Evolutionary conservation across 2,797 vertebrate species (phyloP), one percentile per base, ranked within the genome.

Genomic region (Pampus argenteus): DNA sequence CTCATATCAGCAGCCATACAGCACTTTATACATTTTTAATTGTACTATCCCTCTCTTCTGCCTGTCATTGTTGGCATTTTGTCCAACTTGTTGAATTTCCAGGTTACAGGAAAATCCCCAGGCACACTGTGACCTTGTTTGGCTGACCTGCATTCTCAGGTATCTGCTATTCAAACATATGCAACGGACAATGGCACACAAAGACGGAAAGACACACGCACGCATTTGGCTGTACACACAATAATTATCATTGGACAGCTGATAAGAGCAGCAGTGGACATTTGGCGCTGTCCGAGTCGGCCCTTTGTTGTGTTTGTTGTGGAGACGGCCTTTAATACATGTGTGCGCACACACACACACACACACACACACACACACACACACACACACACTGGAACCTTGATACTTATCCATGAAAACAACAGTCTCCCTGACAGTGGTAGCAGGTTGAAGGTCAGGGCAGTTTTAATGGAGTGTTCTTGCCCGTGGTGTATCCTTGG

Each of bases 391-490:
- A 62, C 61, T 64, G 42, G 71, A 72, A 55, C 62, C 65, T 70
- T 71, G 76, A 80, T 78, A 71, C 81, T 76, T 58, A 59, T 50
- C 56, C 81, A 76, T 68, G 67, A 59, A 83, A 83, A 85, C 75
- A 84, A 50, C 71, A 69, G 72, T 29, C 66, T 63, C 57, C 59
- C 48, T 71, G 54, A 68, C 65, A 75, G 79, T 42, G 47, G 65
- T 65, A 66, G 72, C 69, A 71, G 76, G 78, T 77, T 89, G 78
- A 90, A 88, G 85, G 86, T 87, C 80, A 79, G 77, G 49, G 62
- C 45, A n/a, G 56, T 70, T 83, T 71, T 79, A 82, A 80, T 83
- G 87, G 72, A 76, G 66, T 78, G 74, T 71, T 84, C n/a, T 74
- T 84, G 76, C 66, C 66, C 51, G 8, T 64, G 61, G 58, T 57